Base-by-base conservation (phyloP, 2,113 vertebrate species). In the Ptilorrhoa leucosticta region DNA sequence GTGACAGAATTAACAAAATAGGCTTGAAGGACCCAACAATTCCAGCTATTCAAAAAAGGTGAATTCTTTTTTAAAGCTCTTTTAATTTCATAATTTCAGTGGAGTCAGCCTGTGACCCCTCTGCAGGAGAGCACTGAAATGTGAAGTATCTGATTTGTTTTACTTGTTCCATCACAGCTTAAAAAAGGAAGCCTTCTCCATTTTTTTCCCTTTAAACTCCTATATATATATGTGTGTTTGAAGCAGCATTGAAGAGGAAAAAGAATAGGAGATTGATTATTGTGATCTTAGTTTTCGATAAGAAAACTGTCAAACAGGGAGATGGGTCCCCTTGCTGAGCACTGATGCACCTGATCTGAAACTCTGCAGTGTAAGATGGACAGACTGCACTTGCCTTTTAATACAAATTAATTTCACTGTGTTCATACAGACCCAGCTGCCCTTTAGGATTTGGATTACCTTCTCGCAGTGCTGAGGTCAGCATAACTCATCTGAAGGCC, bases 1-100 rank as follows among this genome's bases (percentile, higher is more conserved):
- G 96, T 66, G 97, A 96, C 14, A 93, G 93, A 6, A 97, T 99
- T 20, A 97, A 98, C 87, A 97, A 93, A 42, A 97, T 98, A 92
- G 98, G 98, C 22, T 97, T 99, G 53, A 99, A 98, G 87, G 99
- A 99, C 94, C 98, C 99, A 47, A 99, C 99, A 28, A 97, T 98
- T 76, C 99, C 99, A 24, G 99, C 99, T 26, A 94, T 99, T 40
- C 99, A 99, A 37, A 98, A 99, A 88, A 98, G 99, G 99, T 99
- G 70, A 84, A 78, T 48, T 71, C 2, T 35, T 83, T 78, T 61
- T 39, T 48, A 42, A 53, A 80, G 11, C 31, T 70, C 37, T 63
- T 79, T 50, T 53, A 35, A 30, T 58, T 84, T 78, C 15, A 16
- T 77, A 6, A 24, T 90, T 80, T 66, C 45, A 48, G 13, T 80